Percentiles rank a stretch among this genome's conserved stretches.
phyloP scores from a whole-genome alignment of 2,888 invertebrate species.

The Drosophila paranaensis region DNA sequence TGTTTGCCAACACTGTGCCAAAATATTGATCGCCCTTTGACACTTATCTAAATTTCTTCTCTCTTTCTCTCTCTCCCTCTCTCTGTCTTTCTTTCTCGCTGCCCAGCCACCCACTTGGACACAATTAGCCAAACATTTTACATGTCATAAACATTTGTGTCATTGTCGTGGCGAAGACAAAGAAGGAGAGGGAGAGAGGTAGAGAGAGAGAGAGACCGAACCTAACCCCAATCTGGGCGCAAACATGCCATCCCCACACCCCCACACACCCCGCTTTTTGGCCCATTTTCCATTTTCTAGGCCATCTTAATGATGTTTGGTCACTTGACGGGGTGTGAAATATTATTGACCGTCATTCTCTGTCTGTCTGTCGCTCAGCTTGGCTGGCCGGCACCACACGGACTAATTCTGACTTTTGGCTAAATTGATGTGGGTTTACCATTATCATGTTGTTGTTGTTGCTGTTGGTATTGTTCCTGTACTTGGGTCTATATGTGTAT shows the following conservation, averaged over 20 bases:
- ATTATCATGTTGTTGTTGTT: conserved; percentile 3
- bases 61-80: not conserved
- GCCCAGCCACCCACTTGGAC: conserved; percentile 25
- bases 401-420: conserved; percentile 31
- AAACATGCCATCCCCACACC: conserved; percentile 2
- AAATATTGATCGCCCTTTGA: conserved; percentile 37
- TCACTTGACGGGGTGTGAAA: conserved; percentile 52
- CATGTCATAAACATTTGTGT: conserved; percentile 69
- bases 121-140: conserved; percentile 64
- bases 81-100: not conserved
- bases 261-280: not conserved
- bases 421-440: conserved; percentile 41
- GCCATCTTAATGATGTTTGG: conserved; percentile 64
- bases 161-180: conserved; percentile 35
- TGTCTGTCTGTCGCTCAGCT: conserved; percentile 3
- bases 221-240: conserved; percentile 1
- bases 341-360: conserved; percentile 55
- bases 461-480: not conserved
- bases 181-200: not conserved
- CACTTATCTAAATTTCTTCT: not conserved
- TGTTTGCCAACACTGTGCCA: conserved; percentile 23
- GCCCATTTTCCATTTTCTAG: conserved; percentile 10
- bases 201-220: not conserved
- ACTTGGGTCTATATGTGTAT: conserved; percentile 1
- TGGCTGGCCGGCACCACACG: not conserved